Evolutionary conservation across 2,797 vertebrate species (phyloP).

Genomic region (Eptatretus atami): DNA sequence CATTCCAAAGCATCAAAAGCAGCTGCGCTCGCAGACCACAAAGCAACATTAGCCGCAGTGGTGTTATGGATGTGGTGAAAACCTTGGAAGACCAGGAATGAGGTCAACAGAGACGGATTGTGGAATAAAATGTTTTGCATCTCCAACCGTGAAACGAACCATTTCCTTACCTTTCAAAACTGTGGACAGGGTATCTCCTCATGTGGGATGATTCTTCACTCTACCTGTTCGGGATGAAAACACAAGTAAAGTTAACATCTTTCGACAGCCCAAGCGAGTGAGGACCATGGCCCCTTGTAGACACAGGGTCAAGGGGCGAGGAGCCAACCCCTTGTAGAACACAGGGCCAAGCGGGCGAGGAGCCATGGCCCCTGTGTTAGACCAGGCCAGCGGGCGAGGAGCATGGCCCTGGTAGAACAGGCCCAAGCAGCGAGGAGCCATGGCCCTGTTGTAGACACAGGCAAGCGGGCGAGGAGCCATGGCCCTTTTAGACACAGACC

Average conservation of each 20-base stretch:
- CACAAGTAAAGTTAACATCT: no score
- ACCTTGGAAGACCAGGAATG: background rate
- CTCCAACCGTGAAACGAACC: conserved; percentile 7
- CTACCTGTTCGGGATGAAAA: conserved; percentile 44
- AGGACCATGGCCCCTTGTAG: background rate
- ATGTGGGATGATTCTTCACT: conserved; percentile 75
- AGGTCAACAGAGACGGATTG: background rate
- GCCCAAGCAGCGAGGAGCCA: no score
- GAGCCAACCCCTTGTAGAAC: background rate
- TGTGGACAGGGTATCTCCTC: conserved; percentile 40
- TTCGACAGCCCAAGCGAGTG: conserved; percentile 6
- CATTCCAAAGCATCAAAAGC: no score
- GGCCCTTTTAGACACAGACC: no score
- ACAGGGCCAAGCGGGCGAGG: background rate
- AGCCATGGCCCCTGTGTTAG: no score
- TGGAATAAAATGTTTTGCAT: background rate
- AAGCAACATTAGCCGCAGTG: no score
- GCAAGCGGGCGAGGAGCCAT: no score
- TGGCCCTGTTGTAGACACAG: no score
- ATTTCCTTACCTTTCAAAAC: conserved; percentile 47
- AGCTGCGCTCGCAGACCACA: no score
- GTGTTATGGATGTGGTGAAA: background rate
- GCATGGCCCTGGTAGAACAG: no score
- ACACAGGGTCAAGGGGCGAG: background rate
- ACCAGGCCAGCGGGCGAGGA: no score